These are phyloP conservation scores for Phengaris alcon DNA, from an alignment of 2,888 invertebrate species.

Conservation along the genomic window DNA sequence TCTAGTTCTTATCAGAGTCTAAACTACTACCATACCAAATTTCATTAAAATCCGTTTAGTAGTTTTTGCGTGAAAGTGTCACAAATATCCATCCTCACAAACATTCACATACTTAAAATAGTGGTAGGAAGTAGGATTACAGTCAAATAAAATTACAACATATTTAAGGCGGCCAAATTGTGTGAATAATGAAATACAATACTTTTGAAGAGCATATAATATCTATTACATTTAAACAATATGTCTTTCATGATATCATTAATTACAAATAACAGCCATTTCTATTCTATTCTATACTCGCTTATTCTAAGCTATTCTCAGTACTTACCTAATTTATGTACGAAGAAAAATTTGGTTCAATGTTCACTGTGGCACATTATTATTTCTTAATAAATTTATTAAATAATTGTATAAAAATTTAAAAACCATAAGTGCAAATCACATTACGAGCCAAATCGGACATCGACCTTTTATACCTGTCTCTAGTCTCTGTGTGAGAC, in stretches of 20 bases:
- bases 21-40: no score
- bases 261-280: constrained; percentile 23
- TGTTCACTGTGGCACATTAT: constrained; percentile 5
- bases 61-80: no score
- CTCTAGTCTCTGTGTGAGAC: no score
- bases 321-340: not conserved
- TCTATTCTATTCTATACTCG: not conserved
- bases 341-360: constrained; percentile 2
- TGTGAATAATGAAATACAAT: not conserved
- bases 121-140: not conserved
- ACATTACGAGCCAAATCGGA: not conserved
- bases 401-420: not conserved
- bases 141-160: not conserved
- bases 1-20: no score
- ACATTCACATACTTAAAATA: no score
- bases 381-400: not conserved
- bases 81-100: no score
- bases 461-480: no score
- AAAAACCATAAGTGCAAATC: not conserved
- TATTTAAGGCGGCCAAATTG: not conserved
- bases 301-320: not conserved
- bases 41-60: no score
- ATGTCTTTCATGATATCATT: constrained; percentile 31
- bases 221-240: constrained; percentile 32
- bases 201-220: constrained; percentile 29